These are phyloP conservation scores for Chloroclystis v-ata DNA, from an alignment of 2,888 invertebrate genomes.

Conservation along the genomic window DNA sequence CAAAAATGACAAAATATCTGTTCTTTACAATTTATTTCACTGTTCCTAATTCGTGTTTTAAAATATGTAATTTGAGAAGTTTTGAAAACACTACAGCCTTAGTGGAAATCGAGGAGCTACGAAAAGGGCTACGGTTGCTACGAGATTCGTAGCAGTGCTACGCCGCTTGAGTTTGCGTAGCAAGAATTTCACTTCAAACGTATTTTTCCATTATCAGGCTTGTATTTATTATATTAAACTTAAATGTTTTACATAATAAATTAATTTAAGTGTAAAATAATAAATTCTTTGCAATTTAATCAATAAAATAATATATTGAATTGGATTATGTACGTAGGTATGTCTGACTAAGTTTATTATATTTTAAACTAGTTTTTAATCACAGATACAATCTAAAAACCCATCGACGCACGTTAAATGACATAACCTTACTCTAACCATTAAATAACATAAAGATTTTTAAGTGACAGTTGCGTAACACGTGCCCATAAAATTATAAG, in stretches of 20 bases:
- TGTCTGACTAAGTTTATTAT: not conserved
- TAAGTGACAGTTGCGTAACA: not conserved
- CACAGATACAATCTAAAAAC: not conserved
- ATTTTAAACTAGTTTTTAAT: not conserved
- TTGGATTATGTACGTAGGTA: too few species aligned
- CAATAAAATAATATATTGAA: too few species aligned
- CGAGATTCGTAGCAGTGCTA: constrained; percentile 19
- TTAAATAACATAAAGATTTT: not conserved
- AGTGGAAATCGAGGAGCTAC: not conserved
- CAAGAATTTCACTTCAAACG: not conserved
- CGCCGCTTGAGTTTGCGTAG: constrained; percentile 2
- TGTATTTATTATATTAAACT: too few species aligned
- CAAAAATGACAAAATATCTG: too few species aligned
- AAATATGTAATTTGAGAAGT: too few species aligned
- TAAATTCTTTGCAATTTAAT: too few species aligned
- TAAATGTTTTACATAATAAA: too few species aligned
- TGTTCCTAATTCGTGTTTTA: too few species aligned
- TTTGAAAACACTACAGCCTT: not conserved
- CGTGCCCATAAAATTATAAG: too few species aligned
- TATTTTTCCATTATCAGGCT: too few species aligned
- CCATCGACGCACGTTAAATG: not conserved
- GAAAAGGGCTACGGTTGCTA: constrained; percentile 9
- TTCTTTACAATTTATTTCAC: too few species aligned
- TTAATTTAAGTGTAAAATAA: too few species aligned
- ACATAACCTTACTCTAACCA: not conserved